Conservation (phyloP, 2,797 vertebrate genomes). For the Chloroceryle amazona region DNA sequence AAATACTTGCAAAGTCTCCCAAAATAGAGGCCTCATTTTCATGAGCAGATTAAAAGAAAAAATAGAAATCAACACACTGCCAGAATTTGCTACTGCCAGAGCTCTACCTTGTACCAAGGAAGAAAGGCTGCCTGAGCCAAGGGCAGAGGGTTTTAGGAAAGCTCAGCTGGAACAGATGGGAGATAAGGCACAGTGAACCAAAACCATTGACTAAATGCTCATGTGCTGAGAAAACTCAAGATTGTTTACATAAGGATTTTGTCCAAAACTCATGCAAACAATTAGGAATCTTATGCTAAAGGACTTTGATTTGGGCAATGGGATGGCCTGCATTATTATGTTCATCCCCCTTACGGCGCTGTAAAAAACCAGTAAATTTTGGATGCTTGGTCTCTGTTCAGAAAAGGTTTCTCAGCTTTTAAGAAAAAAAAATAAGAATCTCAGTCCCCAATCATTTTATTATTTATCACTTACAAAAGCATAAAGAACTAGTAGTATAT, state of each 20-base stretch:
- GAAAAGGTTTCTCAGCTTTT: not conserved
- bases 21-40: not conserved
- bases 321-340: not conserved
- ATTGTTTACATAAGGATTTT: not conserved
- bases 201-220: not conserved
- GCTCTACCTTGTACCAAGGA: not conserved
- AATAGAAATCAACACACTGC: not conserved
- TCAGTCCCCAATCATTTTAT: not conserved
- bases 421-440: not conserved
- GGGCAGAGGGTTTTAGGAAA: not conserved
- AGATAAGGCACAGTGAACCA: not conserved
- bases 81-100: not conserved
- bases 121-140: not conserved
- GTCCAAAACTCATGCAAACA: not conserved
- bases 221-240: not conserved
- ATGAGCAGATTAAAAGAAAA: not conserved
- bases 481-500: not conserved
- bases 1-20: not conserved
- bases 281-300: not conserved
- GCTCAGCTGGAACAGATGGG: not conserved
- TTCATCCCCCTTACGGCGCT: not conserved
- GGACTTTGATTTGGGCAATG: not conserved
- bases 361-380: not conserved
- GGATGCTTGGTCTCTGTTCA: not conserved
- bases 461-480: not conserved